Conservation (phyloP, 2,113 vertebrate species). For the Hyaena hyaena region DNA sequence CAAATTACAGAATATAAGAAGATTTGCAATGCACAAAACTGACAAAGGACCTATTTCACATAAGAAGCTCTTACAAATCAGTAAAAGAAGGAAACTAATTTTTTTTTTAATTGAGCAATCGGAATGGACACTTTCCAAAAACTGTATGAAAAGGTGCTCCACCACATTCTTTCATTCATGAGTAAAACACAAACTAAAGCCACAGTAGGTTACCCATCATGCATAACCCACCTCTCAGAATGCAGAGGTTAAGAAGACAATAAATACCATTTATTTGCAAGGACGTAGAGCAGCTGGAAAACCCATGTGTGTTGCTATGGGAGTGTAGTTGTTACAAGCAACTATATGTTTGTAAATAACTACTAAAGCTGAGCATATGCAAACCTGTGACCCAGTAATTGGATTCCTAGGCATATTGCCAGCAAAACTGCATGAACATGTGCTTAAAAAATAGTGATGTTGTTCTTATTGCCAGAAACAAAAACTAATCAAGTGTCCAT, state of each 20-base stretch:
- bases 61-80: not conserved
- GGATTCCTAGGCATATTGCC: not conserved
- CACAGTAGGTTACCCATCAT: not conserved
- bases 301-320: not conserved
- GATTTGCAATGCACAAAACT: not conserved
- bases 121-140: not conserved
- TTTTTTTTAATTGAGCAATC: not conserved
- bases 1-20: not conserved
- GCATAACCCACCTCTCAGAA: not conserved
- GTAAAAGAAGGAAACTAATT: not conserved
- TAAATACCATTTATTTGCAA: not conserved
- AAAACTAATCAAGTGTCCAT: not conserved
- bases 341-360: not conserved
- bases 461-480: not conserved
- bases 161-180: not conserved
- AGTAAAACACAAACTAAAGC: not conserved
- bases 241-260: not conserved
- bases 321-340: not conserved
- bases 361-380: not conserved
- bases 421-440: not conserved
- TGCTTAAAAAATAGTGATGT: not conserved
- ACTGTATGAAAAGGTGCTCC: not conserved
- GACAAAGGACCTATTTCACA: not conserved
- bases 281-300: not conserved
- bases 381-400: not conserved